Percentiles rank a stretch among this genome's conserved stretches.
phyloP scores from a whole-genome alignment of 2,888 invertebrate genomes.

The Scaptomyza polygonia region DNA sequence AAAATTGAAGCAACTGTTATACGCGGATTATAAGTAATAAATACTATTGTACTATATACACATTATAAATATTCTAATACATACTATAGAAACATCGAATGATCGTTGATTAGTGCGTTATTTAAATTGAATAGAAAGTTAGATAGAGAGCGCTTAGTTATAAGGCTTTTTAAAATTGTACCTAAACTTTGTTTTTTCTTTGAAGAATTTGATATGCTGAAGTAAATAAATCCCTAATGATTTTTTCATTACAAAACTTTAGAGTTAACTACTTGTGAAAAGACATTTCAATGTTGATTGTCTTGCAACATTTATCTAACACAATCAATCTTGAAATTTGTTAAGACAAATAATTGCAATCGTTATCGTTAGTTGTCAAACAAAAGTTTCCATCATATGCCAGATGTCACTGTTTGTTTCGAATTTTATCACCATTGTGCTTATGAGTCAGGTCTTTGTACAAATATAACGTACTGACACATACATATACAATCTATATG shows the following conservation, averaged over 20 bases:
- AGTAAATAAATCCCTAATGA: constrained; percentile 69
- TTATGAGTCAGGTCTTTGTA: constrained; percentile 25
- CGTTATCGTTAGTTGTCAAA: constrained; percentile 29
- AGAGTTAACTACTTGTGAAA: background rate
- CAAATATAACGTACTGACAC: background rate
- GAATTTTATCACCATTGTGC: constrained; percentile 12
- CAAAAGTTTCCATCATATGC: constrained; percentile 15
- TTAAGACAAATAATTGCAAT: constrained; percentile 7
- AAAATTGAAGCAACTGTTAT: constrained; percentile 48
- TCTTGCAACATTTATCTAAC: background rate
- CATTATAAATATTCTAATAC: constrained; percentile 37
- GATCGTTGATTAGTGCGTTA: constrained; percentile 71
- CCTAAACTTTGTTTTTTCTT: constrained; percentile 62
- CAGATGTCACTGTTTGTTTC: constrained; percentile 4
- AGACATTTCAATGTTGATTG: background rate
- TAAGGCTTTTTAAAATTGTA: constrained; percentile 79
- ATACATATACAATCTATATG: background rate
- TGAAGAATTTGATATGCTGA: constrained; percentile 75
- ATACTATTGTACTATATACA: constrained; percentile 15
- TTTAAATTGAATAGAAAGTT: constrained; percentile 56
- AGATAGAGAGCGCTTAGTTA: constrained; percentile 51
- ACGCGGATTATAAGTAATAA: constrained; percentile 18
- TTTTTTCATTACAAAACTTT: constrained; percentile 49
- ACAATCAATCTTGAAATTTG: background rate
- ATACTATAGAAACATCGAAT: constrained; percentile 46